Evolutionary conservation across 2,113 vertebrate species (phyloP), one percentile per base, ranked within the genome.

Genomic region (Columbina picui): DNA sequence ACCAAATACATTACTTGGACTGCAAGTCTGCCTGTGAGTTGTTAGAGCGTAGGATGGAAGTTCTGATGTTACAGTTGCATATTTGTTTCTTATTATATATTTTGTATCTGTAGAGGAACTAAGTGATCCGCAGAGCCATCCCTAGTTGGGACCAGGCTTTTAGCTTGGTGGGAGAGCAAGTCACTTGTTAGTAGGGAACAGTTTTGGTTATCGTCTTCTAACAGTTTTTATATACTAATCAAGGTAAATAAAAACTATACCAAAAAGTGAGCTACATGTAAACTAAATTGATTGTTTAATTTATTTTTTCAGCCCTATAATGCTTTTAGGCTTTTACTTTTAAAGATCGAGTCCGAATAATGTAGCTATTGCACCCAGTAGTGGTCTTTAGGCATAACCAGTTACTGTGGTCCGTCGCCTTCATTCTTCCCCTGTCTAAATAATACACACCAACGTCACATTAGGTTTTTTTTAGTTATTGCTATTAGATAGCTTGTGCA

Each of bases 401-500:
- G 7, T 38, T 52, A 18, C 9, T 12, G 32, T 21, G 23, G 27
- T 57, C 43, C 25, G 11, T 70, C 56, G 3, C 4, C 41, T 38
- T 87, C 27, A 12, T 50, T 77, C 32, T 70, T 39, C 36, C 27
- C 18, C 26, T 21, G 3, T 14, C 41, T 57, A 41, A 67, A 21
- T 7, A 9, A 9, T 45, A 38, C 2, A 15, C 25, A 55, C 23
- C 27, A 52, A 38, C 4, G 5, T 49, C 45, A 27, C 1, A 0
- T 60, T 47, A 30, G 17, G 29, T 13, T 34, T 64, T 49, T 25
- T 41, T 30, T n/a, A n/a, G 8, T 61, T 38, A 23, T 4, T 22
- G 4, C 34, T 32, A 14, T 30, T 29, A 61, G 38, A 22, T 20
- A 53, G 29, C 18, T 89, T 41, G 14, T 45, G 0, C 57, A 29